Base-by-base conservation (phyloP, 2,888 invertebrate genomes). In the Drosophila paranaensis region DNA sequence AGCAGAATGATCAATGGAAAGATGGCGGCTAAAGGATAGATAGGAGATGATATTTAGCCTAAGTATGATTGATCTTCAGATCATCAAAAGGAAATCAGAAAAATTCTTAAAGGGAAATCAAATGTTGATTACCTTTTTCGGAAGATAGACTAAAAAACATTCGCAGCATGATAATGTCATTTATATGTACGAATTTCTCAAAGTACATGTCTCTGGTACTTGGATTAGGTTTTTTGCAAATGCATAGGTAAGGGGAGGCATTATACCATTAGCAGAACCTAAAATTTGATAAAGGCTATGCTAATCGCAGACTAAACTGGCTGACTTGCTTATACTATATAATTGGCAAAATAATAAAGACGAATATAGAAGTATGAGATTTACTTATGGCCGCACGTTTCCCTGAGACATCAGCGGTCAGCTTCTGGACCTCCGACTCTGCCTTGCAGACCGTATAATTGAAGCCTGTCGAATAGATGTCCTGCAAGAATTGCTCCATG, bases 301-400 rank as follows among this genome's bases (percentile, higher is more conserved):
- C 40, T 56, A 72, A 80, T 58, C 58, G 25, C 14, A 25, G 20
- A 14, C 20, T 1, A 2, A 20, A 20, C 77, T 50, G 69, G 80
- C 77, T 80, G 78, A 77, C 65, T 63, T 58, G 60, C 13, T n/a
- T 16, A 4, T 30, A 39, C 16, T 42, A 30, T 20, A 33, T 61
- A 70, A 46, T 55, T 30, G 30, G n/a, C 8, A 6, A 11, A 1
- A 40, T 45, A 14, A 27, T 11, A 16, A 14, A 16, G 6, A n/a
- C n/a, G n/a, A n/a, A 48, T 30, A 42, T 54, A 8, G 35, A 37
- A 14, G 14, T 51, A 39, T 11, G 35, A 53, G 53, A 27, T 39
- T 74, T 82, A 93, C 93, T 92, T 60, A 93, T 91, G 1, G 93
- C 93, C 14, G 92, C 92, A 25, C 93, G 87, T 60, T 91, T 91